These are phyloP conservation scores for Drosophila pectinifera DNA, from an alignment of 1,140 invertebrate genomes.

Conservation along the genomic window DNA sequence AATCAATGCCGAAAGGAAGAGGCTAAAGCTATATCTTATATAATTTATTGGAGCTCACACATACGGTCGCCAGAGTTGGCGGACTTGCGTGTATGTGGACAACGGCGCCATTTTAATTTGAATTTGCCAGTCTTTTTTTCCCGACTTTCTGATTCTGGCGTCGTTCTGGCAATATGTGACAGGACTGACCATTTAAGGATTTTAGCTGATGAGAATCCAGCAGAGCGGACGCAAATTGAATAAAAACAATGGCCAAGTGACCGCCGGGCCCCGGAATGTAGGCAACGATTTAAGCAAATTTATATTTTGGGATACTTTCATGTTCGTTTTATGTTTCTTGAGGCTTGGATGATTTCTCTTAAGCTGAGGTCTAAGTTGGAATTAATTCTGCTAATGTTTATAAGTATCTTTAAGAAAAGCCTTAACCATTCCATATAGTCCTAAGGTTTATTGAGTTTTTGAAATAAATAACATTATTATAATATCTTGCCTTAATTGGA, in stretches of 20 bases:
- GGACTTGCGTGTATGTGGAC: slow-evolving; percentile 38
- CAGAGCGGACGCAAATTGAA: slow-evolving; percentile 36
- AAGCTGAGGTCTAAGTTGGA: neutral
- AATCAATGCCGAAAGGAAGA: slow-evolving; percentile 68
- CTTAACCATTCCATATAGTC: too few relatives aligned
- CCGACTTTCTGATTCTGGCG: slow-evolving; percentile 42
- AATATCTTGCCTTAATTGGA: too few relatives aligned
- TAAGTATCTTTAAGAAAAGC: too few relatives aligned
- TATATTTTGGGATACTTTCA: neutral
- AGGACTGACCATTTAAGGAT: slow-evolving; percentile 64
- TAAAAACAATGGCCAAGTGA: slow-evolving; percentile 33
- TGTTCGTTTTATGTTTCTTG: neutral
- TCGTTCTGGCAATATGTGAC: slow-evolving; percentile 68
- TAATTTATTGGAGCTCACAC: slow-evolving; percentile 65
- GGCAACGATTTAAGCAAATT: slow-evolving; percentile 6
- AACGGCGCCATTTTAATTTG: slow-evolving; percentile 80
- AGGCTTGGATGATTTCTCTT: neutral
- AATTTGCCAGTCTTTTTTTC: slow-evolving; percentile 49
- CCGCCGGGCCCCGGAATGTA: slow-evolving; percentile 9
- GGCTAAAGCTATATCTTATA: slow-evolving; percentile 52
- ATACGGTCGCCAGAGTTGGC: slow-evolving; percentile 20
- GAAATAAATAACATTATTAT: too few relatives aligned
- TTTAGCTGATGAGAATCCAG: slow-evolving; percentile 69
- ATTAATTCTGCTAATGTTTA: neutral
- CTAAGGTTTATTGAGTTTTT: too few relatives aligned